Base-by-base conservation (phyloP, 2,888 invertebrate genomes). In the Sinodicranocentrus sp. region DNA sequence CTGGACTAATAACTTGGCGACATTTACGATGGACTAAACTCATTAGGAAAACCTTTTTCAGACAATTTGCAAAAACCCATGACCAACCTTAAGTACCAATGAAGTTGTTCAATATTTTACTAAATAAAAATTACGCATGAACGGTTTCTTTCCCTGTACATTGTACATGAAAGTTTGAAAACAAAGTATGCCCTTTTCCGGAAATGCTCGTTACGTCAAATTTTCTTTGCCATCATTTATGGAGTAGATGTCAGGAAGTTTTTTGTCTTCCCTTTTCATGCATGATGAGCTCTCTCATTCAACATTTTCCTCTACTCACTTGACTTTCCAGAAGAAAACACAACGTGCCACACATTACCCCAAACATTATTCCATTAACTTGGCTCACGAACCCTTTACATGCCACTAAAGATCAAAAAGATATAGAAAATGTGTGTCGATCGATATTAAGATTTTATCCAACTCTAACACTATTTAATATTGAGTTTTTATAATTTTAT, bases 121-220 rank as follows among this genome's bases (percentile, higher is more conserved):
- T 33, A 10, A 33, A 33, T 33, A 33, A 33, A 33, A 33, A 13
- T 21, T 23, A 57, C 19, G 23, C 26, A 39, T 59, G 26, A 39
- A 59, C 48, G 43, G 43, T 72, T 72, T 25, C 39, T n/a, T 43
- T 13, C 54, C 44, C 33, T 33, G 33, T 48, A n/a, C 48, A 33
- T 33, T 33, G 33, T 44, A 44, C n/a, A 44, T n/a, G n/a, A n/a
- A 44, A 15, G 17, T 67, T 67, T 67, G 19, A 17, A 33, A 67
- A 19, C 21, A 78, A 72, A 23, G 52, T 65, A 43, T 63, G 52
- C 39, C 10, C n/a, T n/a, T 75, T 73, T 84, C 83, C 87, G 86
- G 87, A 86, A 87, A 78, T 82, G 72, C 80, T 87, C 85, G 78
- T 87, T 87, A 87, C 43, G 78, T 80, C 73, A 63, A 84, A 87